Conservation (phyloP, 2,888 invertebrate species). For the Cephonodes hylas region DNA sequence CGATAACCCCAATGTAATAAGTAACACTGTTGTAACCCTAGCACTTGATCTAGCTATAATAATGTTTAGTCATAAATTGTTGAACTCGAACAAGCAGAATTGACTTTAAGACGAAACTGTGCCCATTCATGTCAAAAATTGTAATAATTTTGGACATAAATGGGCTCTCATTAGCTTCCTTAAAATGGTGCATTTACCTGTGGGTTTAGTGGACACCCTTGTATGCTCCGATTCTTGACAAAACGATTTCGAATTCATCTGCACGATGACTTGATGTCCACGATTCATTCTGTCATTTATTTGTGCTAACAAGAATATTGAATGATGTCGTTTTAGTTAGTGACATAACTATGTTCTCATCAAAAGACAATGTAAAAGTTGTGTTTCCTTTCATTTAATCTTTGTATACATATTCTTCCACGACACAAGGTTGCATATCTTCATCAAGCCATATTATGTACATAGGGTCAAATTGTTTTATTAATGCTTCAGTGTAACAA, state of each 20-base stretch:
- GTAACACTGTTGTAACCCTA: neutral
- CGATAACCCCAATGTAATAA: neutral
- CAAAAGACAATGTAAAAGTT: neutral
- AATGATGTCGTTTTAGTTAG: neutral
- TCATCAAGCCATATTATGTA: neutral
- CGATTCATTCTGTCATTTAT: constrained; percentile 4
- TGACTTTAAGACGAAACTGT: constrained; percentile 29
- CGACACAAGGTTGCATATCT: neutral
- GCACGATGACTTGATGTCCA: constrained; percentile 7
- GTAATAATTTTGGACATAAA: constrained; percentile 30
- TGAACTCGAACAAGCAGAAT: constrained; percentile 31
- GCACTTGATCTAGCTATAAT: neutral
- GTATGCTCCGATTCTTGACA: constrained; percentile 26
- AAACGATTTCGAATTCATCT: neutral
- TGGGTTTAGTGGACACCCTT: constrained; percentile 40
- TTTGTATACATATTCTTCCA: neutral
- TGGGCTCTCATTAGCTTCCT: constrained; percentile 51
- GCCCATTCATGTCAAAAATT: constrained; percentile 29
- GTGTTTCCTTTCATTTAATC: neutral
- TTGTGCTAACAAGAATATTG: neutral
- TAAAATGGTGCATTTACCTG: constrained; percentile 32
- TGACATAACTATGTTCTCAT: neutral
- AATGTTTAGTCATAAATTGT: too few relatives aligned
- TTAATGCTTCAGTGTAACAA: constrained; percentile 54
- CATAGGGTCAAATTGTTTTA: constrained; percentile 33